A percentile compares a stretch with the other conserved stretches of the same genome.
Conservation (phyloP, 2,113 vertebrate species). For the Lagopus leucura region DNA sequence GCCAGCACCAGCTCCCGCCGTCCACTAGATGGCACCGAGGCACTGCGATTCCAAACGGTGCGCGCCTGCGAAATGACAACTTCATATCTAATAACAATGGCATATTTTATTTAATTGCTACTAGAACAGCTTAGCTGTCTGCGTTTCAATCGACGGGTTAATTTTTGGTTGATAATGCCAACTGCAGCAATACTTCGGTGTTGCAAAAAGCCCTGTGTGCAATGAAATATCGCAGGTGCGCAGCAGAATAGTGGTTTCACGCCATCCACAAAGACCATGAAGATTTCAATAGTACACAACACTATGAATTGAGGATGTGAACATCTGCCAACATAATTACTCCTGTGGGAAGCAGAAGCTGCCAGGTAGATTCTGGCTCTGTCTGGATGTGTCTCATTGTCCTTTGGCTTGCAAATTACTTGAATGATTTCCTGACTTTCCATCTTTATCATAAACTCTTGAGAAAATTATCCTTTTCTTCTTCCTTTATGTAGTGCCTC, state of each 20-base stretch:
- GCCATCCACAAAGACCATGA: background rate
- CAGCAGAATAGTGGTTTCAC: background rate
- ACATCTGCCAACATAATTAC: background rate
- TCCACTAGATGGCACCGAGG: conserved; percentile 20
- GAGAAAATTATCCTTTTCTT: background rate
- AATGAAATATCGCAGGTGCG: background rate
- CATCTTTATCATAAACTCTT: background rate
- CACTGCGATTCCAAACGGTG: background rate
- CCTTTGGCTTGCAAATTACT: background rate
- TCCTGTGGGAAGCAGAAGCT: background rate
- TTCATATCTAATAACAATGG: background rate
- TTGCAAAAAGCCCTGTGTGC: background rate
- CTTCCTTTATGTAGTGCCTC: background rate
- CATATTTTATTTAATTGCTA: background rate
- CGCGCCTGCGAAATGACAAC: fast-evolving
- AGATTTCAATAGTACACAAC: background rate
- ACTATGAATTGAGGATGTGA: background rate
- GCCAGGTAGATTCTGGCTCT: background rate
- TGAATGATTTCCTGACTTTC: background rate
- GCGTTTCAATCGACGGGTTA: background rate
- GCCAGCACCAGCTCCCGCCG: background rate
- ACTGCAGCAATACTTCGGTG: background rate
- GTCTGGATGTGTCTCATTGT: background rate
- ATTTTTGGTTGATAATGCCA: background rate
- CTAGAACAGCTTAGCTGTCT: background rate